phyloP scores from a whole-genome alignment of 2,113 vertebrate genomes.

The human (Homo sapiens) region DNA sequence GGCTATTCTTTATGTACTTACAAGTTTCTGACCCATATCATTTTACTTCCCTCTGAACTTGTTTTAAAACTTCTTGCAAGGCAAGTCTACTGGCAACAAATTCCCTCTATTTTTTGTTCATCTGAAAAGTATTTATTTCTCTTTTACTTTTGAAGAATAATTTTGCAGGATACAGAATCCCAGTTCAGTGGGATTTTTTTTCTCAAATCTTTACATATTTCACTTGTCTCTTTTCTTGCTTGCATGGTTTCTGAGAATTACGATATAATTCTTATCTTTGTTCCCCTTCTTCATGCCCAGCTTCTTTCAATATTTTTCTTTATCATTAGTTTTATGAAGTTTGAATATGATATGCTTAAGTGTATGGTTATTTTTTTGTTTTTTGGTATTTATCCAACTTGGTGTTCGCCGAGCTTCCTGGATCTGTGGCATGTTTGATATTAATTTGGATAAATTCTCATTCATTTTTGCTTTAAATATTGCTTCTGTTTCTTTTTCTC shows the following conservation, averaged over 20 bases:
- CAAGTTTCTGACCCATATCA: not conserved
- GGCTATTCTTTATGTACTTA: not conserved
- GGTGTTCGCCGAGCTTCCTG: not conserved
- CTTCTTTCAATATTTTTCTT: not conserved
- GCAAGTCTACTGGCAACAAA: not conserved
- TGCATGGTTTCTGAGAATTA: not conserved
- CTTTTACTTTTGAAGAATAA: not conserved
- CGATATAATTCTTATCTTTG: not conserved
- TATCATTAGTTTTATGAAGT: not conserved
- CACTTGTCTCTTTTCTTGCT: too few relatives aligned
- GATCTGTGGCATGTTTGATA: not conserved
- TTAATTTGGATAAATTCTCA: not conserved
- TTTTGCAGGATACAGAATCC: not conserved
- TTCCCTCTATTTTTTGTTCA: not conserved
- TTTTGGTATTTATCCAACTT: not conserved
- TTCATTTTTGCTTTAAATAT: not conserved
- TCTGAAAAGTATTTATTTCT: not conserved
- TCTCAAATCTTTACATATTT: not conserved
- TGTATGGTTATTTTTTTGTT: not conserved
- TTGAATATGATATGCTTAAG: not conserved
- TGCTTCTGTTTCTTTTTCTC: not conserved
- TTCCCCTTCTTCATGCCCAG: not conserved
- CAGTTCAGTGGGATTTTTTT: not conserved
- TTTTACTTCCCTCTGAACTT: not conserved
- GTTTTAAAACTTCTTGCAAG: not conserved